Evolutionary conservation across 2,113 vertebrate genomes (phyloP), one percentile per base, ranked within the genome.

Genomic region (Ploceus nigricollis): DNA sequence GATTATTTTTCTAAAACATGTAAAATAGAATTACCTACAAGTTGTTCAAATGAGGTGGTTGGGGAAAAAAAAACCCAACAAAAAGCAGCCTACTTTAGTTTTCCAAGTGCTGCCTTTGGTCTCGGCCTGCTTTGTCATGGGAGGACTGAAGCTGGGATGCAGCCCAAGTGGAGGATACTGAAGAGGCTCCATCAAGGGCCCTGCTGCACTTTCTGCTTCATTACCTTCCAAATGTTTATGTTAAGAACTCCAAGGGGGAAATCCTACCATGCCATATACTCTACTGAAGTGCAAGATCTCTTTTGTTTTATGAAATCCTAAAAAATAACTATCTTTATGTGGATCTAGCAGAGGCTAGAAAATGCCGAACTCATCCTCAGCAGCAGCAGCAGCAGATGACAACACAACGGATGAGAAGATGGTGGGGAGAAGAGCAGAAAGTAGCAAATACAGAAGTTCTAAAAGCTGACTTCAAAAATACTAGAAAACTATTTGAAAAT

Each of bases 121-220:
- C 5, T 10, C 0, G 1, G 40, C 7, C 39, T 50, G 12, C 22
- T 78, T 78, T 82, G 10, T 14, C 30, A 33, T 0, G 2, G 68
- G 25, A 64, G 58, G 23, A 47, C 25, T 35, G 73, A 70, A 78
- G 40, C 10, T 30, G 69, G 40, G 24, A 47, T 15, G 23, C 30
- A 15, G 60, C 24, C 65, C 12, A 24, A 61, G n/a, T 7, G 23
- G 19, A 81, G 6, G 7, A 20, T 6, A 47, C 20, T 39, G 40
- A 64, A 50, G 10, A 31, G 21, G 10, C 35, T 64, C 28, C 63
- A 58, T 16, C 39, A 68, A 71, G 15, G 15, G 11, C 15, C 20
- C 16, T 45, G 20, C 28, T 60, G 50, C 31, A 48, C 50, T 33
- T 73, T 40, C 60, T 61, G 19, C 8, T 22, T 82, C 42, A 31